Evolutionary conservation across 2,113 vertebrate genomes (phyloP), one percentile per base, ranked within the genome.

Genomic region (human (Homo sapiens)): DNA sequence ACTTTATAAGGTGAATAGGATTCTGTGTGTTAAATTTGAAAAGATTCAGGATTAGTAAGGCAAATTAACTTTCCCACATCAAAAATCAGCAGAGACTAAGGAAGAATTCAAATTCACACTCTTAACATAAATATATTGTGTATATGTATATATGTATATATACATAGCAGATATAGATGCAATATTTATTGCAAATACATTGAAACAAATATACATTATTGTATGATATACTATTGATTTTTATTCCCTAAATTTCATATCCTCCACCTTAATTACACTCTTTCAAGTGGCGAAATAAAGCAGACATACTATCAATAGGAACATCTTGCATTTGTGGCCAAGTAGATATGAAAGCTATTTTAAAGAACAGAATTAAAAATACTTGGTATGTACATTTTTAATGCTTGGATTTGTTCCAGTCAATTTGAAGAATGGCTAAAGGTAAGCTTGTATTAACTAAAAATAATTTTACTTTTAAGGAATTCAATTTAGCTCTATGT

Each of bases 351-450:
- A 13, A 70, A 75, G 50, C 35, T 92, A 61, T 93, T 92, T 97
- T 93, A 93, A 96, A 81, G 3, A 82, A 81, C 30, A 89, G 23
- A 94, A 80, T 61, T 90, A 17, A 80, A 97, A 91, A 2, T 93
- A 48, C 72, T 88, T 82, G 10, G 1, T 93, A 52, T 68, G 17
- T 81, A 32, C 1, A 38, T 1, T 82, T 90, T 95, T 80, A 94
- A 68, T 52, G 7, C 40, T 75, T 93, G 13, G 25, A 59, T 70
- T 40, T 94, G 13, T 89, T 83, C 32, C 17, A 72, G 68, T 95
- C 8, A 64, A 23, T 40, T 23, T 73, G 18, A 89, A 18, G 2
- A 23, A 83, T 85, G 4, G 16, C 72, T 76, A 90, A 97, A 91
- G 4, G 14, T 89, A 95, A 94, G 20, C 18, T 68, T 57, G 7